Conservation (phyloP, 2,113 vertebrate species). For the Corythoichthys intestinalis region DNA sequence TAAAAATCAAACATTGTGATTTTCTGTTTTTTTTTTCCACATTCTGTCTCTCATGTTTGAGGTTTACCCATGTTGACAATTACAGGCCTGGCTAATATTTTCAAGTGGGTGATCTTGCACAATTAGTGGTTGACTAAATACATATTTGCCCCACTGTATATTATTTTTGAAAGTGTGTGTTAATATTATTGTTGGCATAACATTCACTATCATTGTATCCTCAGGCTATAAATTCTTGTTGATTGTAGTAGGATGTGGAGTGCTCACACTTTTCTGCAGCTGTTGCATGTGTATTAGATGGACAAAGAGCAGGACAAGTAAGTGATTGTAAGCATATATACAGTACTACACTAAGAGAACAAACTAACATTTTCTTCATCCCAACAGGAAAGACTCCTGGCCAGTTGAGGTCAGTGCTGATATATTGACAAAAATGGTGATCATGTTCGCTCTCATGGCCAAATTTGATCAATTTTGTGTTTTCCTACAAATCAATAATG, state of each 20-base stretch:
- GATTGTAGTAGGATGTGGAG: slow-evolving; percentile 36
- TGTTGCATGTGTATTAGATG: slow-evolving; percentile 54
- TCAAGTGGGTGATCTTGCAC: too few relatives aligned
- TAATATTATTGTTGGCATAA: background rate
- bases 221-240: slow-evolving; percentile 57
- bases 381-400: slow-evolving; percentile 50
- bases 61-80: too few relatives aligned
- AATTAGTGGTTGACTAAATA: too few relatives aligned
- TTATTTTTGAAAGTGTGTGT: background rate
- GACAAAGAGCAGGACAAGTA: slow-evolving; percentile 53
- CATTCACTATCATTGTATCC: background rate
- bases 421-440: background rate
- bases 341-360: slow-evolving; percentile 6
- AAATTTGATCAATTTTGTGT: background rate
- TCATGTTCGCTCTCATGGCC: background rate
- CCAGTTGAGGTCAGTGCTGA: slow-evolving; percentile 52
- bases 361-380: background rate
- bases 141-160: too few relatives aligned
- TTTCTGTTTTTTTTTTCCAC: too few relatives aligned
- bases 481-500: background rate
- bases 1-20: too few relatives aligned
- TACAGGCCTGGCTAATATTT: too few relatives aligned
- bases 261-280: slow-evolving; percentile 18
- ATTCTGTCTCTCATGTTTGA: too few relatives aligned
- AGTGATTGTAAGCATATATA: slow-evolving; percentile 25